Evolutionary conservation across 2,797 vertebrate genomes (phyloP), one percentile per base, ranked within the genome.

Genomic region (Poecilia wingei): DNA sequence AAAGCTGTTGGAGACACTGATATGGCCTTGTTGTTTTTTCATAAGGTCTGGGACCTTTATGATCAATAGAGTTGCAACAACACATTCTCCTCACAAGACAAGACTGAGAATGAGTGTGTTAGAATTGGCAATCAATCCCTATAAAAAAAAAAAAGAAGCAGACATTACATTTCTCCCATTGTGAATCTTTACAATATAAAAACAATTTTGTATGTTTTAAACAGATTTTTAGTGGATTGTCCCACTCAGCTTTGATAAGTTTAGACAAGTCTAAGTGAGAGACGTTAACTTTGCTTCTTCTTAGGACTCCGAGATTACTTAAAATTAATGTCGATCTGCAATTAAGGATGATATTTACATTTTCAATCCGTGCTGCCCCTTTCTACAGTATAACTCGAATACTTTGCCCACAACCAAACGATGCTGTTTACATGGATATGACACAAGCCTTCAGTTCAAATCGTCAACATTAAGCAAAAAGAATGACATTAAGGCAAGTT

Each of bases 31-130:
- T 83, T 41, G 36, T 83, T 66, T 75, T 47, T 77, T 28, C 69
- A 78, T 79, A 77, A 74, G 82, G 83, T 80, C 68, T 77, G 73
- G 64, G 49, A 80, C 79, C 81, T 86, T 28, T n/a, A 14, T 28
- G 12, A 59, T 59, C 10, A 61, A 16, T 22, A 22, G 33, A 16
- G 61, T 33, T 20, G 61, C 6, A 66, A 22, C 61, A 66, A 39
- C 18, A 39, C 57, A 53, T 53, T 14, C 51, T 22, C 4, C 51
- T 53, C 51, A 16, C 28, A 16, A 33, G 31, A 61, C 14, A 31
- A 59, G 57, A 33, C 14, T 59, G 6, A 61, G 59, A 61, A 33
- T 31, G 31, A 18, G 5, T 61, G 57, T 31, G 28, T 33, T 33
- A 61, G 13, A 33, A 18, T 61, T 18, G 31, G 28, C 16, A 18